Evolutionary conservation across 2,113 vertebrate genomes (phyloP).

Genomic region (Cololabis saira): DNA sequence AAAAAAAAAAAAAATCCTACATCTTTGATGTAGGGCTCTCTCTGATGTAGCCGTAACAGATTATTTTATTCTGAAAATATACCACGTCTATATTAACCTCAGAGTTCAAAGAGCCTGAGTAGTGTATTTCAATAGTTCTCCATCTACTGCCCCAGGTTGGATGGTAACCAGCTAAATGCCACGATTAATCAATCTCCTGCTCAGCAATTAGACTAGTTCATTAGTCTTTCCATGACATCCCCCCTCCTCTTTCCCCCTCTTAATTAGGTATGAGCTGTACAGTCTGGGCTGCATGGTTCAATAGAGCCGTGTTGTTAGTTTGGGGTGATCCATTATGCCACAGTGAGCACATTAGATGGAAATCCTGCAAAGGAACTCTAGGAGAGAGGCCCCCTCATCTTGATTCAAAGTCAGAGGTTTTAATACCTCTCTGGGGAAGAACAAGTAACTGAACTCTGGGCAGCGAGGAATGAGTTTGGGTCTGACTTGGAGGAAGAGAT

Average conservation of each 20-base stretch:
- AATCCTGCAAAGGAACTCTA: conserved; percentile 23
- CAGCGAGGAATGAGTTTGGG: neutral
- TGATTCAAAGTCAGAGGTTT: conserved; percentile 38
- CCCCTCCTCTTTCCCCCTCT: too few species aligned
- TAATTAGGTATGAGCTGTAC: neutral
- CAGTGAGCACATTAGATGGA: conserved; percentile 16
- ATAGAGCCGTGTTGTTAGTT: too few species aligned
- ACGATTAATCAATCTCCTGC: conserved; percentile 64
- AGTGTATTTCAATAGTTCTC: too few species aligned
- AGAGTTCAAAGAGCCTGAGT: too few species aligned
- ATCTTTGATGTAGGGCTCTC: neutral
- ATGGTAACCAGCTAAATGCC: conserved; percentile 42
- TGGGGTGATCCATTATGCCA: conserved; percentile 32
- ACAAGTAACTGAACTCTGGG: neutral
- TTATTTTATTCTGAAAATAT: too few species aligned
- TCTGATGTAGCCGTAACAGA: neutral
- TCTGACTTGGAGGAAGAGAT: conserved; percentile 12
- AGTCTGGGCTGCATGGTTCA: conserved; percentile 8
- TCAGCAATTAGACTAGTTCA: conserved; percentile 49
- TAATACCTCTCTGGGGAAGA: conserved; percentile 27
- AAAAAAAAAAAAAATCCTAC: too few species aligned
- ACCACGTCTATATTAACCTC: too few species aligned
- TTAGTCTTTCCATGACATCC: conserved; percentile 29
- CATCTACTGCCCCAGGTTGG: conserved; percentile 3
- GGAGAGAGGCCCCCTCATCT: conserved; percentile 33